Conservation (phyloP, 2,113 vertebrate species). For the Urocitellus parryii region DNA sequence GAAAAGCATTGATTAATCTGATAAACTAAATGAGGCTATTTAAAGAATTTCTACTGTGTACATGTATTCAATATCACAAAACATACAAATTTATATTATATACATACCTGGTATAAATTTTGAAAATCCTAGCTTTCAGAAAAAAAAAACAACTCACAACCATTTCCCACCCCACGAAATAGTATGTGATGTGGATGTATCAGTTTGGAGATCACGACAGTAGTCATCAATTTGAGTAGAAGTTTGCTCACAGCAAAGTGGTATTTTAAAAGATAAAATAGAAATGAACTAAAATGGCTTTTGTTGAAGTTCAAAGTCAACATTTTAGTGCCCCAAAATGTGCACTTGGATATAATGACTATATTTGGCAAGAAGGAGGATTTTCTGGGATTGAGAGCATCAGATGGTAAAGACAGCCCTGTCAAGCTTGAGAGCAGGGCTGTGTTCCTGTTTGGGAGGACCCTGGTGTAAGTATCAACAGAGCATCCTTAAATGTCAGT, state of each 20-base stretch:
- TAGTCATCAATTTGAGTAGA: conserved; percentile 44
- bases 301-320: conserved; percentile 71
- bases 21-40: conserved; percentile 15
- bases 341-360: conserved; percentile 77
- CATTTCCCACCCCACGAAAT: neutral
- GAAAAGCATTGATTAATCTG: neutral
- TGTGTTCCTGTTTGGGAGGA: conserved; percentile 76
- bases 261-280: conserved; percentile 66
- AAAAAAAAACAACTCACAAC: neutral
- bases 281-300: conserved; percentile 64
- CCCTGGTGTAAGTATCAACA: conserved; percentile 75
- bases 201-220: neutral
- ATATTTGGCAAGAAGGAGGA: conserved; percentile 74
- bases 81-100: neutral
- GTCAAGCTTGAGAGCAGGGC: conserved; percentile 74
- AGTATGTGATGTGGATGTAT: neutral
- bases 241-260: conserved; percentile 48
- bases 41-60: conserved; percentile 32
- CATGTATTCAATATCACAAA: neutral
- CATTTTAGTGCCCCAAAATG: conserved; percentile 54
- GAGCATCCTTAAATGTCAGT: conserved; percentile 75
- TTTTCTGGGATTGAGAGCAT: conserved; percentile 69
- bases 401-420: conserved; percentile 77
- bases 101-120: neutral
- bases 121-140: conserved; percentile 2